Evolutionary conservation across 2,888 invertebrate genomes (phyloP).

Genomic region (Dascillus cervinus): DNA sequence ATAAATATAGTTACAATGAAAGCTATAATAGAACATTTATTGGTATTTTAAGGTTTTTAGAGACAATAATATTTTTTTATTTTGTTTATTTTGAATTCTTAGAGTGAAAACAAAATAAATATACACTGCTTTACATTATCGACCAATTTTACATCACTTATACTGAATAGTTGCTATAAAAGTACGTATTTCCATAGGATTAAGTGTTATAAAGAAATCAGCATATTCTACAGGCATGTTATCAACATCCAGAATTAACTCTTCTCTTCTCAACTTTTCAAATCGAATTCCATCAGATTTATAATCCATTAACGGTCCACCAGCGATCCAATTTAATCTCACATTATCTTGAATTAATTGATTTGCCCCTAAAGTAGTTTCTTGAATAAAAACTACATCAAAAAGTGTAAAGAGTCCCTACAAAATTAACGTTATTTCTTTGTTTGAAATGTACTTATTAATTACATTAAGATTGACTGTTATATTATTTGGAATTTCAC

Average conservation of each 20-base stretch:
- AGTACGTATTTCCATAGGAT: constrained; percentile 18
- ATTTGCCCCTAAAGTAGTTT: constrained; percentile 65
- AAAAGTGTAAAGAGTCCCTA: constrained; percentile 50
- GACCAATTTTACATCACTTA: too few species aligned
- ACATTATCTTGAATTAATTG: constrained; percentile 48
- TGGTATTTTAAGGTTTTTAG: too few species aligned
- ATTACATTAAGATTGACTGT: constrained; percentile 44
- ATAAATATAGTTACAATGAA: too few species aligned
- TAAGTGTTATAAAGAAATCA: constrained; percentile 27
- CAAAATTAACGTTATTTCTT: constrained; percentile 19
- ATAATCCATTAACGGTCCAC: constrained; percentile 2
- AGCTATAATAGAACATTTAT: too few species aligned
- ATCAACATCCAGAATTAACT: too few species aligned
- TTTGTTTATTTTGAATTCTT: too few species aligned
- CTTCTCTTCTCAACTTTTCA: too few species aligned
- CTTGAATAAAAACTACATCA: constrained; percentile 48
- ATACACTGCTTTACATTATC: too few species aligned
- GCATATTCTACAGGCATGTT: too few species aligned
- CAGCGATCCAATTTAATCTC: constrained; percentile 40
- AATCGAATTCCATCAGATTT: neutral
- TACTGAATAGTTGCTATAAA: too few species aligned
- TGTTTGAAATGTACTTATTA: constrained; percentile 1
- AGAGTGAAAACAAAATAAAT: too few species aligned
- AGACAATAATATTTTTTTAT: too few species aligned
- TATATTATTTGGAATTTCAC: constrained; percentile 49